Base-by-base conservation (phyloP, 2,888 invertebrate genomes). In the Andrena haemorrhoa region DNA sequence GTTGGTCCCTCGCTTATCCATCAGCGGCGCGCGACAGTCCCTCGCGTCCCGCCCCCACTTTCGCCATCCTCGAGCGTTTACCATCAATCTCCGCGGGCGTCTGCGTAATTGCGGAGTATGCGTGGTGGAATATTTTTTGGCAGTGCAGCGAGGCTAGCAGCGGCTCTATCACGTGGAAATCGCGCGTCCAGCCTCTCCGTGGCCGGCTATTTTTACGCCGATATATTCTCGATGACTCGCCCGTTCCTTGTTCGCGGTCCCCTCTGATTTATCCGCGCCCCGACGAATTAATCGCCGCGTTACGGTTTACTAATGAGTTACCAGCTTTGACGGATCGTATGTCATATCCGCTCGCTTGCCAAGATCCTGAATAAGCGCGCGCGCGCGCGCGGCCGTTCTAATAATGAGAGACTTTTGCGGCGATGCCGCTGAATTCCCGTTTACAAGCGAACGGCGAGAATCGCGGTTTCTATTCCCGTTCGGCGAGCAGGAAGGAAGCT, bases 331-430 rank as follows among this genome's bases (percentile, higher is more conserved):
- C 66, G 35, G 65, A 83, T 80, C 64, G 49, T 49, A 26, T 65
- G 71, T 84, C 80, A 70, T 74, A 73, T 60, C 16, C n/a, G 71
- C 16, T 10, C 4, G 49, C 26, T 79, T 82, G 85, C 82, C 85
- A 84, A 82, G 61, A 75, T 75, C 35, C 16, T 8, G 26, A 51
- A 53, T 53, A 64, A 66, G 5, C 12, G 33, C 47, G 29, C 47
- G 5, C 12, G 33, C 47, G 29, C 47, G 5, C 33, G 23, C n/a
- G 26, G 16, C 51, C 47, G n/a, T 68, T 53, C 66, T 53, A 53
- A 53, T 60, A 49, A 23, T 23, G 20, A 66, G n/a, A 41, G 23
- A 31, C n/a, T n/a, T 23, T 56, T 35, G 64, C 53, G 16, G 31
- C 71, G 35, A 5, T 16, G n/a, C 35, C 16, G 20, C 29, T 12